Evolutionary conservation across 2,888 invertebrate species (phyloP).

Genomic region (Melinopterus prodromus): DNA sequence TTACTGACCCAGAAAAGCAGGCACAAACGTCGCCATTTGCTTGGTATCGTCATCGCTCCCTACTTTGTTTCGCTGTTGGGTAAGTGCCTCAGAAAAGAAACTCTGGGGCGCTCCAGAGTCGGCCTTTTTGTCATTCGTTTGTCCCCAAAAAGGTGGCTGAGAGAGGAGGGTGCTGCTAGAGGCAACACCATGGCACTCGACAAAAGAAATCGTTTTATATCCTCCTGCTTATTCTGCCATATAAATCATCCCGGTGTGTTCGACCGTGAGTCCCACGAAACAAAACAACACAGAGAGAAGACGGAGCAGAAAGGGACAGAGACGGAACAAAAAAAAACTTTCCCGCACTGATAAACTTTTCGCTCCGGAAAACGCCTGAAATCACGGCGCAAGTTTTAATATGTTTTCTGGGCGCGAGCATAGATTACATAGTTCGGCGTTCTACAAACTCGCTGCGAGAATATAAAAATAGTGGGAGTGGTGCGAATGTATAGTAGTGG

Average conservation of each 20-base stretch:
- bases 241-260: background rate
- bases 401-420: background rate
- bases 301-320: background rate
- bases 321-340: background rate
- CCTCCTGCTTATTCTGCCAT: slow-evolving; percentile 42
- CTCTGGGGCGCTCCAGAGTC: background rate
- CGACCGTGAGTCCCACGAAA: background rate
- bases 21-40: background rate
- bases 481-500: background rate
- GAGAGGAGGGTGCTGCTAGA: too few species aligned
- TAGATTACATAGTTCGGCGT: slow-evolving; percentile 4
- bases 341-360: background rate
- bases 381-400: background rate
- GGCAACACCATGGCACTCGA: slow-evolving; percentile 5
- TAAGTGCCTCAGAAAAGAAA: background rate
- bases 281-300: background rate
- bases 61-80: background rate
- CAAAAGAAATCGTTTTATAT: slow-evolving; percentile 40
- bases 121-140: slow-evolving; percentile 4
- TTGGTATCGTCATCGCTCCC: background rate
- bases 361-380: background rate
- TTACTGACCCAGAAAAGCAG: background rate
- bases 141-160: background rate
- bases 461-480: background rate
- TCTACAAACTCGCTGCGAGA: background rate